A percentile compares a stretch with the other conserved stretches of the same genome.
These are phyloP conservation scores for Sycophaga agraensis DNA, from an alignment of 1,140 invertebrate species.

Conservation along the genomic window DNA sequence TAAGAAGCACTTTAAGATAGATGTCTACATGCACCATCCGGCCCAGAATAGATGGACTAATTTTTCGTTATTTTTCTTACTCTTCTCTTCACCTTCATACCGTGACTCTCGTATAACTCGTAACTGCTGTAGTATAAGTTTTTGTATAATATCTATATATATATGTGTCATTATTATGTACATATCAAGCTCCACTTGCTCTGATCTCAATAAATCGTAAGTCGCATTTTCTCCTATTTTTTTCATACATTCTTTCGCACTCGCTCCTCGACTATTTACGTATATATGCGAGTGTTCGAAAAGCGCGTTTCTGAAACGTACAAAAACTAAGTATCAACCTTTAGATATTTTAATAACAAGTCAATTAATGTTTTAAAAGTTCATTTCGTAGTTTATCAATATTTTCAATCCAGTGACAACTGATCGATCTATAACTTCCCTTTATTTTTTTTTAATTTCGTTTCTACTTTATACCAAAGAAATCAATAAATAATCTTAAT, in stretches of 20 bases:
- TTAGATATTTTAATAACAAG: slow-evolving; percentile 38
- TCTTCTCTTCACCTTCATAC: slow-evolving; percentile 2
- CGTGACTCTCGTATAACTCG: slow-evolving; percentile 42
- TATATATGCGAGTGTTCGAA: slow-evolving; percentile 49
- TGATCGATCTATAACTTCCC: not conserved
- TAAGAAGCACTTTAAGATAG: slow-evolving; percentile 62
- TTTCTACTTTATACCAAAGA: slow-evolving; percentile 23
- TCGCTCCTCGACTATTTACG: slow-evolving; percentile 43
- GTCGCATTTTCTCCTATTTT: slow-evolving; percentile 15
- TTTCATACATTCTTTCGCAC: slow-evolving; percentile 1
- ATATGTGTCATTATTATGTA: slow-evolving; percentile 48
- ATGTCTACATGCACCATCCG: slow-evolving; percentile 54
- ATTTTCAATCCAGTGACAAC: not conserved
- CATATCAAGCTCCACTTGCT: slow-evolving; percentile 46
- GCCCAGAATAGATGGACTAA: slow-evolving; percentile 53
- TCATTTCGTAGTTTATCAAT: slow-evolving; percentile 8
- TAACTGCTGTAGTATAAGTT: slow-evolving; percentile 43
- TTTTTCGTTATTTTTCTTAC: slow-evolving; percentile 34
- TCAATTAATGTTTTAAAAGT: slow-evolving; percentile 21
- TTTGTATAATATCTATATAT: slow-evolving; percentile 23
- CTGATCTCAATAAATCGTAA: slow-evolving; percentile 23
- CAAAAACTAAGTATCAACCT: slow-evolving; percentile 45
- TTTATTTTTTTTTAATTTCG: not conserved
- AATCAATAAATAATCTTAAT: slow-evolving; percentile 27
- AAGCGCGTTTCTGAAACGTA: slow-evolving; percentile 46